phyloP scores from a whole-genome alignment of 2,888 invertebrate species.

The Sminthurinus aureus region DNA sequence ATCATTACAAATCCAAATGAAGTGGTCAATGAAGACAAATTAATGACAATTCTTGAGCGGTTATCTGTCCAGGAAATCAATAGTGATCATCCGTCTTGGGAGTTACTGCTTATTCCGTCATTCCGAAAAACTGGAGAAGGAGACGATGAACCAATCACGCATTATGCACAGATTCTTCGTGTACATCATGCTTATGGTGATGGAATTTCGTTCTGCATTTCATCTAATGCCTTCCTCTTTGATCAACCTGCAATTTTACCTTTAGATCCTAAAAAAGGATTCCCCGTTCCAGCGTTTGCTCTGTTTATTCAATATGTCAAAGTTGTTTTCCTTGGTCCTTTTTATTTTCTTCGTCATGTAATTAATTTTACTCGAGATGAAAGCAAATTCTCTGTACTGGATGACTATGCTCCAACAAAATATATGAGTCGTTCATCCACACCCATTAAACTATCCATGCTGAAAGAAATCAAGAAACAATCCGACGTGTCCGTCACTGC shows the following conservation, averaged over 20 bases:
- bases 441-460: constrained; percentile 41
- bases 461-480: constrained; percentile 45
- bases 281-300: constrained; percentile 46
- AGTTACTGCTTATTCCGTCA: constrained; percentile 51
- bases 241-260: constrained; percentile 49
- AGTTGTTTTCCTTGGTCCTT: constrained; percentile 50
- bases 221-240: constrained; percentile 50
- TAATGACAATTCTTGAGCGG: constrained; percentile 44
- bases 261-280: constrained; percentile 51
- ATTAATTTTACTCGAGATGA: constrained; percentile 39
- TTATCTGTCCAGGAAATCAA: constrained; percentile 32
- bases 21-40: constrained; percentile 44
- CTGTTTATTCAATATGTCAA: constrained; percentile 50
- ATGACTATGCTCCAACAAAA: constrained; percentile 45
- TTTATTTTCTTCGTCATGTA: constrained; percentile 47
- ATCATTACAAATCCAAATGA: constrained; percentile 42
- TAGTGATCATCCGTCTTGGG: constrained; percentile 50
- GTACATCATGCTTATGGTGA: constrained; percentile 55
- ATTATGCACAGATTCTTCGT: constrained; percentile 51
- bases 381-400: constrained; percentile 42
- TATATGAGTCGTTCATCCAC: constrained; percentile 42
- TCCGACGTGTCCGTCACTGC: constrained; percentile 51
- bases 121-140: constrained; percentile 33
- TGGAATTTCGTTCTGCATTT: constrained; percentile 52
- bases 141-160: not conserved